Base-by-base conservation (phyloP, 1,140 invertebrate genomes). In the Agrilus planipennis region DNA sequence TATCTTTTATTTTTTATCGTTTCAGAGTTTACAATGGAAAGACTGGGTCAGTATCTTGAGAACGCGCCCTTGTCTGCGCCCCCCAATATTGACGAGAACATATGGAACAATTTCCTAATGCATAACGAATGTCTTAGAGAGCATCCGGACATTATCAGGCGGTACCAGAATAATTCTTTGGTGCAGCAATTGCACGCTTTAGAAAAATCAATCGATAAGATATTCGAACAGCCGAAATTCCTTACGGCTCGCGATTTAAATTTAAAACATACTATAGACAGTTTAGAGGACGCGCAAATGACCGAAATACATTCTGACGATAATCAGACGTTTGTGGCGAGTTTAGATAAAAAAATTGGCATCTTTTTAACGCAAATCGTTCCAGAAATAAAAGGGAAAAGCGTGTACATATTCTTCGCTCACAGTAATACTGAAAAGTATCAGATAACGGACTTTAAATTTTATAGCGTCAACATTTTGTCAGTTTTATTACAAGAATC, bases 41-140 rank as follows among this genome's bases (percentile, higher is more conserved):
- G 82, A 54, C 72, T 95, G 35, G 89, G 89, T 0, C 86, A 94
- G 61, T 95, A 95, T 67, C 67, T 95, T 31, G 74, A 80, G 41
- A 70, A 77, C 54, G 56, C 67, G 42, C 63, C 72, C 34, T 61
- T 90, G 20, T 71, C 70, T 7, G 76, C 79, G 50, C 68, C 76
- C 6, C 68, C 76, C 2, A 68, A 77, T 41, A 70, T 72, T 50
- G 65, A 68, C 4, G 65, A 68, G 20, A 77, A 79, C 59, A 69
- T 78, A n/a, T 95, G 90, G 90, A 69, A 79, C 23, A 68, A 77
- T 46, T 81, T 91, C 54, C 57, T 90, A 1, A 59, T 71, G 22
- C 73, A 81, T 46, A 84, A 87, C 57, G 69, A 77, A 29, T 78
- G 77, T 55, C 49, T 91, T 3, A 68, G 70, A 19, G 68, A 81